Percentiles rank a stretch among this genome's conserved stretches.
Conservation (phyloP, 2,888 invertebrate species). For the Acleris cristana region DNA sequence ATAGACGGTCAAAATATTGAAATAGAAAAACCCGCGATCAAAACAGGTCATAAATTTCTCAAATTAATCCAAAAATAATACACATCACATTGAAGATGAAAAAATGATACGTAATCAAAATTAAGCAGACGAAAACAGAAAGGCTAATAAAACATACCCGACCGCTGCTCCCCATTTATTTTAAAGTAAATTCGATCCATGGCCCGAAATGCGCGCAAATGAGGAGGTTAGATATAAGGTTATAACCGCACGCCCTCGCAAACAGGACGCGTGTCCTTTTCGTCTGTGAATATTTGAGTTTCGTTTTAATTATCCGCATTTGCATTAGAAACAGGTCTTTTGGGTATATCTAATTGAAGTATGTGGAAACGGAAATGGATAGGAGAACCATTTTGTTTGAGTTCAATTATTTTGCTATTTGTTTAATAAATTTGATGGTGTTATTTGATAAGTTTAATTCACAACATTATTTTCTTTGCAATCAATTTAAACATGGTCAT, state of each 20-base stretch:
- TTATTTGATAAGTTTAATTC: neutral
- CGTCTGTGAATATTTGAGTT: slow-evolving; percentile 1
- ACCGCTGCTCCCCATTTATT: slow-evolving; percentile 8
- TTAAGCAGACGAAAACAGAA: neutral
- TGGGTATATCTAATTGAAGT: neutral
- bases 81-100: no score
- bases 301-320: neutral
- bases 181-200: slow-evolving; percentile 22
- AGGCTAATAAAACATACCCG: slow-evolving; percentile 5
- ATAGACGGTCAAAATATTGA: no score
- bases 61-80: no score
- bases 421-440: no score
- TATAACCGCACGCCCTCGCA: neutral
- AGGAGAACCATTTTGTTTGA: neutral
- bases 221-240: no score
- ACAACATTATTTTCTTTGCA: neutral
- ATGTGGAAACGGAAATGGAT: neutral
- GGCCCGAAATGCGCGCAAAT: neutral
- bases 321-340: slow-evolving; percentile 3
- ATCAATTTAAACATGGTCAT: no score
- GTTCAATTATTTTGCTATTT: neutral
- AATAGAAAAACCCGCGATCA: no score
- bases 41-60: no score
- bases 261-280: neutral
- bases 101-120: no score